Evolutionary conservation across 2,113 vertebrate genomes (phyloP).

Genomic region (Polyodon spathula): DNA sequence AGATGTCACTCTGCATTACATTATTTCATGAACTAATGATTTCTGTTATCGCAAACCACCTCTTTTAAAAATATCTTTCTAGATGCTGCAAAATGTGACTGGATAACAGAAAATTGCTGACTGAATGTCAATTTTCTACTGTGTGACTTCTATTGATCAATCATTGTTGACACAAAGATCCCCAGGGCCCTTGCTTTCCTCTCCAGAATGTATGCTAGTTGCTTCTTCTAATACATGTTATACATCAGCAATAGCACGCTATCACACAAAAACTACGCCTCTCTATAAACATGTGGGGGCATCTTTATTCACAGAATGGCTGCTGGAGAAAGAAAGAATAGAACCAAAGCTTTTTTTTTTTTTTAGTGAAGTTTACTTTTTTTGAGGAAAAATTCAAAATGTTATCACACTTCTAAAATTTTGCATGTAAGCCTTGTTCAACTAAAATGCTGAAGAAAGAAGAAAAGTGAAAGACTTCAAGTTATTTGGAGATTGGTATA

Average conservation of each 20-base stretch:
- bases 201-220: conserved; percentile 10
- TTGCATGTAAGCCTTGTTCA: no score
- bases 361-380: no score
- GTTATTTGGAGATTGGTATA: no score
- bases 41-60: conserved; percentile 24
- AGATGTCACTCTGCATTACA: conserved; percentile 62
- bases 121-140: conserved; percentile 61
- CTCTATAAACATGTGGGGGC: not conserved
- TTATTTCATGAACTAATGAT: conserved; percentile 43
- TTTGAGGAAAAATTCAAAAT: no score
- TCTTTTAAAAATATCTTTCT: conserved; percentile 17
- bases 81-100: conserved; percentile 49
- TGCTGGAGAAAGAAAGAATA: no score
- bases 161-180: conserved; percentile 66
- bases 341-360: no score
- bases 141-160: conserved; percentile 66
- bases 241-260: not conserved
- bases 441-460: no score
- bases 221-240: conserved; percentile 1
- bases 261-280: not conserved
- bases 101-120: conserved; percentile 57
- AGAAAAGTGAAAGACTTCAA: no score
- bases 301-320: not conserved
- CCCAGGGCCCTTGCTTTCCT: conserved; percentile 54
- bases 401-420: no score